Evolutionary conservation across 2,888 invertebrate species (phyloP), one percentile per base, ranked within the genome.

Genomic region (Desoria tigrina): DNA sequence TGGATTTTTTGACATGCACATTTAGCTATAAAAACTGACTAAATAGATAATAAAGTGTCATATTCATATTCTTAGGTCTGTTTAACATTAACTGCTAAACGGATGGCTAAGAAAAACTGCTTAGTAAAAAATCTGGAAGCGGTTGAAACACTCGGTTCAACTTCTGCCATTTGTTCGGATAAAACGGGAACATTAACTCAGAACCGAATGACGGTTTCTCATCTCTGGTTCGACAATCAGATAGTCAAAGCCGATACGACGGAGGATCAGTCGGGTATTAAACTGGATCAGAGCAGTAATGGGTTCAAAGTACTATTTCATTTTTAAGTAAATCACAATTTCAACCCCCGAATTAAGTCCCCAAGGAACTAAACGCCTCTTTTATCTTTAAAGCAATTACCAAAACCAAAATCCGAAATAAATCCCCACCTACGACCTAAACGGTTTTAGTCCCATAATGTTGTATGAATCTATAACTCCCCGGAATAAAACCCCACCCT

Each of bases 141-240:
- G 78, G 98, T 99, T 28, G 98, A 99, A 84, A 99, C 98, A 51
- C 86, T 99, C 63, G 98, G 99, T 63, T 98, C 97, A 53, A 99
- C 98, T 14, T 96, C 96, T 69, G 98, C 97, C 76, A 99, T 99
- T 83, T 99, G 99, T 85, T 98, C 98, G n/a, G 98, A 98, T 83
- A 98, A 98, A 84, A 98, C 98, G 75, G 98, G 98, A 74, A 99
- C 97, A 11, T 84, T 97, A 68, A 99, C 98, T 23, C 98, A 99
- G 83, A 99, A 99, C 85, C 85, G 96, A 79, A 98, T 98, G 98
- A 98, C 98, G n/a, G 72, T 74, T n/a, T 57, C 74, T 59, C 73
- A 73, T 60, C 63, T 72, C 68, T 75, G 74, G 74, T 75, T 67
- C 42, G 67, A 73, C 50, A 69, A 66, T 64, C 92, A 93, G 82